Base-by-base conservation (phyloP, 1,140 invertebrate genomes). In the Rhagoletis pomonella region DNA sequence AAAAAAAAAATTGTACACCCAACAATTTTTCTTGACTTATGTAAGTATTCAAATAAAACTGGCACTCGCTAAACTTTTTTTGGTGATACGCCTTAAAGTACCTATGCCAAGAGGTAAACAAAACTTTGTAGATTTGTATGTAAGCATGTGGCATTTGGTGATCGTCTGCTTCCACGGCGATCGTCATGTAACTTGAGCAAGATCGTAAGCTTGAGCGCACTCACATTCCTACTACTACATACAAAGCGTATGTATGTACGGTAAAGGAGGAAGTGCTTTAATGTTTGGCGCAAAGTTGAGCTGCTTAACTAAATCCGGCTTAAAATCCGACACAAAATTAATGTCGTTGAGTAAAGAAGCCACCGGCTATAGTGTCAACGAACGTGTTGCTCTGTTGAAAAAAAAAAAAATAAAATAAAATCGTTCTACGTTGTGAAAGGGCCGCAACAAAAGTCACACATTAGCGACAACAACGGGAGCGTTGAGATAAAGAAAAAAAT, bases 291-390 rank as follows among this genome's bases (percentile, higher is more conserved):
- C 85, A 85, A 89, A 87, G 91, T 88, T 92, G 91, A 92, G 90
- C 91, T 91, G 91, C 91, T 92, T 92, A 92, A 92, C 91, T 92
- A 92, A 92, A 92, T 92, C 91, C 91, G 91, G 91, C 91, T 92
- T 92, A 91, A 91, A 89, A 90, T 90, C 91, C 91, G 91, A 91
- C 91, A 91, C 90, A 90, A 91, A 91, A 91, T 91, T 91, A 91
- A 92, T 92, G 91, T 92, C 91, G 91, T 91, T 92, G 91, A 91
- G 90, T 90, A 90, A 91, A 81, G 73, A 81, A 81, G 73, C 73
- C 47, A 81, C 17, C 69, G 47, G 14, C 73, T 55, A 81, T n/a
- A 81, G 44, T 81, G 73, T 81, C 73, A 81, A 55, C 73, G 47
- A 81, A 81, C 73, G 73, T 81, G 73, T 81, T 81, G 39, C 73